Evolutionary conservation across 2,888 invertebrate genomes (phyloP).

Genomic region (Camponotus fellah): DNA sequence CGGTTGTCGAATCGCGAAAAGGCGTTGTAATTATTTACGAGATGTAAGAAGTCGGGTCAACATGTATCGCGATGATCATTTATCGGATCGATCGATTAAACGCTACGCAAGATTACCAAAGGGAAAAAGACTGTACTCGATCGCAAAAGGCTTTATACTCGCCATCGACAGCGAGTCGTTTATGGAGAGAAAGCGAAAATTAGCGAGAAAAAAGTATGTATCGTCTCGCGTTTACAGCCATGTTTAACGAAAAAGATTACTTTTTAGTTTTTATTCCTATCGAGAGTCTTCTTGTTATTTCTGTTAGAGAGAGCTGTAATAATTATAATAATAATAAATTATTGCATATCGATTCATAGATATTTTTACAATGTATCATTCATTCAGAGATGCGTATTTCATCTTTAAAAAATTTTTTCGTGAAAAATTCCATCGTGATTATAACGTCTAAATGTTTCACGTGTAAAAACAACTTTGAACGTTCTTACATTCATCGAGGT

Average conservation of each 20-base stretch:
- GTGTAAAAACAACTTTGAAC: background rate
- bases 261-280: background rate
- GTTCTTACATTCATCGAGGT: background rate
- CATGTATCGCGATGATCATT: constrained; percentile 11
- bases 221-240: background rate
- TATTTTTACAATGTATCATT: background rate
- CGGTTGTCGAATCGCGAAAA: background rate
- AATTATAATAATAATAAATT: background rate
- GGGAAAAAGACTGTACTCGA: background rate
- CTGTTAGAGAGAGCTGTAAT: background rate
- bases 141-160: constrained; percentile 16
- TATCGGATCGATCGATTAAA: constrained; percentile 16
- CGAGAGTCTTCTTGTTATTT: background rate
- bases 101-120: constrained; percentile 1
- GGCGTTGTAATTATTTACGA: background rate
- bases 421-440: constrained; percentile 4
- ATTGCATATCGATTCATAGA: background rate
- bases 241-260: background rate
- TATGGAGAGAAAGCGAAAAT: constrained; percentile 43
- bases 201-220: background rate
- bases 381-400: background rate
- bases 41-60: background rate
- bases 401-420: background rate
- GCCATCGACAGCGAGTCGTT: constrained; percentile 19
- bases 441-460: background rate